A percentile compares a stretch with the other conserved stretches of the same genome.
These are phyloP conservation scores for Hypsibius dujardini DNA, from an alignment of 1,140 invertebrate genomes.

Conservation along the genomic window DNA sequence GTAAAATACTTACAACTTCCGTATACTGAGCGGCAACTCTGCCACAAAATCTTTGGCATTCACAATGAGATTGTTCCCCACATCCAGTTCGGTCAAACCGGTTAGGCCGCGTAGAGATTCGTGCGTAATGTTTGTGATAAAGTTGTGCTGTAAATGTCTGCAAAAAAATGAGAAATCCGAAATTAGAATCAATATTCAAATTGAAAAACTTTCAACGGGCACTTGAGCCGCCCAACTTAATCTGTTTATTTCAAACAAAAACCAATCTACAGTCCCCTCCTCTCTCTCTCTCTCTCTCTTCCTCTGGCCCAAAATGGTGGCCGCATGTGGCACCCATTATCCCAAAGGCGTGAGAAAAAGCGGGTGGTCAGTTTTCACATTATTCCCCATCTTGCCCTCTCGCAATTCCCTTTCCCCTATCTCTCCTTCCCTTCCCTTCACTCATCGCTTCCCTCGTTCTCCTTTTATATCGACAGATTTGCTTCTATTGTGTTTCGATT, in stretches of 20 bases:
- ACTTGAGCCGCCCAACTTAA: no score
- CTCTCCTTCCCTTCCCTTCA: no score
- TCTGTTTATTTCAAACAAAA: no score
- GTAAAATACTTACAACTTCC: not conserved
- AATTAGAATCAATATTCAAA: no score
- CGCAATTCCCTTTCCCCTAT: no score
- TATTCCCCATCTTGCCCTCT: not conserved
- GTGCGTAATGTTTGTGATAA: conserved; percentile 2
- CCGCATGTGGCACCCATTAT: no score
- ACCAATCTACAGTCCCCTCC: no score
- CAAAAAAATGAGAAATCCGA: not conserved
- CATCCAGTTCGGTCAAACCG: not conserved
- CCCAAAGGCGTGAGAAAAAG: not conserved
- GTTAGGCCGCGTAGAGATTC: not conserved
- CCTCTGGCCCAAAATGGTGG: no score
- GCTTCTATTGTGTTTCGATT: not conserved
- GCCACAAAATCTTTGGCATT: not conserved
- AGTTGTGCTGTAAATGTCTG: conserved; percentile 5
- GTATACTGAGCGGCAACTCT: not conserved
- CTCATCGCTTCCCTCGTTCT: no score
- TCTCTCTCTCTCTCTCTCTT: no score
- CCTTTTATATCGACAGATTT: not conserved
- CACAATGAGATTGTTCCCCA: not conserved
- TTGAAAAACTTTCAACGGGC: no score
- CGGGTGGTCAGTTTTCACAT: not conserved